Evolutionary conservation across 1,140 invertebrate genomes (phyloP), one percentile per base, ranked within the genome.

Genomic region (Eriocheir sinensis): DNA sequence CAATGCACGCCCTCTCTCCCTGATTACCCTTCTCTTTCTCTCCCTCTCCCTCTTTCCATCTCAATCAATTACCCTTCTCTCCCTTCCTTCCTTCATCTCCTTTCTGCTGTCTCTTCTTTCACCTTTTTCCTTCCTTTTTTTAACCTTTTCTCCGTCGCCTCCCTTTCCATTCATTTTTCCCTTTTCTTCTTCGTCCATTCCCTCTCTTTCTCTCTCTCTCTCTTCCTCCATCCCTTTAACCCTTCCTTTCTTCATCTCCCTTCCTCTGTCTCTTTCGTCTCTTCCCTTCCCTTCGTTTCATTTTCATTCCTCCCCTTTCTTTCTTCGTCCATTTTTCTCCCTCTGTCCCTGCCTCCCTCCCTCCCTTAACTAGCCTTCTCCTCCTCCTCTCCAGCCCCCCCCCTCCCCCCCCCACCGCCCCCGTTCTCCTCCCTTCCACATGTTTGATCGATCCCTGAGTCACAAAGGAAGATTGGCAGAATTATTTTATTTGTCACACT

Each of bases 401-500:
- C 40, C 4, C 17, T 38, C 85, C 34, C 34, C 36, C 85, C 34
- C 34, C 34, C 34, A 12, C 4, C 17, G 4, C 85, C 34, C 34
- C 36, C 85, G 9, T 21, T 38, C n/a, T 40, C 85, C 36, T 21
- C 36, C 85, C 36, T 34, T 40, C 85, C 34, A 2, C 21, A 6
- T 34, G 9, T 21, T 89, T 41, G 48, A 48, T 89, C 88, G 48
- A 89, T 88, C 27, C 38, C 12, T 48, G 88, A 48, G 38, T 89
- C 88, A 89, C 88, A 89, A 44, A 48, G 48, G 88, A 89, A 89
- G 48, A 89, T 89, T 89, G 88, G 40, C 88, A 48, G 88, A 44
- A 48, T 89, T 89, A 89, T 89, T 44, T 41, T 89, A 89, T 89
- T 41, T 89, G 88, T 89, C 88, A 48, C 88, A 89, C 88, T 89